Evolutionary conservation across 2,113 vertebrate species (phyloP).

Genomic region (Heterocephalus glaber): DNA sequence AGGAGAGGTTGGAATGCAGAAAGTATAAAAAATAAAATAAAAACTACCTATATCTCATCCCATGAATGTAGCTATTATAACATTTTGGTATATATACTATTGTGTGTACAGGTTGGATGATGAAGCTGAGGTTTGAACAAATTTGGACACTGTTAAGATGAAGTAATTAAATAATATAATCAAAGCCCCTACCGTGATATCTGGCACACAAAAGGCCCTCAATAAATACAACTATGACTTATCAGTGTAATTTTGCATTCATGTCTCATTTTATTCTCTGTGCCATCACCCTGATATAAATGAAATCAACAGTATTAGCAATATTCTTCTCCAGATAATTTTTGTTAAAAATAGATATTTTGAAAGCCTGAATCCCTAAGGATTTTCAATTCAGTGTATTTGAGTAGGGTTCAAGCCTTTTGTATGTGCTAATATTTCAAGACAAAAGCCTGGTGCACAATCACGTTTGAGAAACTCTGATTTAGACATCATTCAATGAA

Average conservation of each 20-base stretch:
- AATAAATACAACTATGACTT: neutral
- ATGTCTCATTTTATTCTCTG: neutral
- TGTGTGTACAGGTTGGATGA: neutral
- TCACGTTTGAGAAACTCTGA: neutral
- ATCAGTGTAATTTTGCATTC: slow-evolving; percentile 1
- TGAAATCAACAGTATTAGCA: neutral
- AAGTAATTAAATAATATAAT: slow-evolving; percentile 19
- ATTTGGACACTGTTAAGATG: neutral
- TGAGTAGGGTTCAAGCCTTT: neutral
- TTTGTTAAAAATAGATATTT: slow-evolving; percentile 6
- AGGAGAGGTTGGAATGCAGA: neutral
- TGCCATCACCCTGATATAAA: neutral
- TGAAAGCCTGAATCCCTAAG: neutral
- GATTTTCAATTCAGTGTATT: neutral
- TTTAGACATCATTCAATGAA: slow-evolving; percentile 31
- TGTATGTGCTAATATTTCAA: neutral
- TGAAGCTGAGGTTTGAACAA: neutral
- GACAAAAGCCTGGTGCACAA: neutral
- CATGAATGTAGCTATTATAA: neutral
- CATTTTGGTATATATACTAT: neutral
- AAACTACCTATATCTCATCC: neutral
- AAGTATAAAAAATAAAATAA: slow-evolving; percentile 26
- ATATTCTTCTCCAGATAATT: neutral
- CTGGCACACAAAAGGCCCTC: neutral
- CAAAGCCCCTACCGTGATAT: neutral